Conservation (phyloP, 2,888 invertebrate genomes). For the Agrotis clavis region DNA sequence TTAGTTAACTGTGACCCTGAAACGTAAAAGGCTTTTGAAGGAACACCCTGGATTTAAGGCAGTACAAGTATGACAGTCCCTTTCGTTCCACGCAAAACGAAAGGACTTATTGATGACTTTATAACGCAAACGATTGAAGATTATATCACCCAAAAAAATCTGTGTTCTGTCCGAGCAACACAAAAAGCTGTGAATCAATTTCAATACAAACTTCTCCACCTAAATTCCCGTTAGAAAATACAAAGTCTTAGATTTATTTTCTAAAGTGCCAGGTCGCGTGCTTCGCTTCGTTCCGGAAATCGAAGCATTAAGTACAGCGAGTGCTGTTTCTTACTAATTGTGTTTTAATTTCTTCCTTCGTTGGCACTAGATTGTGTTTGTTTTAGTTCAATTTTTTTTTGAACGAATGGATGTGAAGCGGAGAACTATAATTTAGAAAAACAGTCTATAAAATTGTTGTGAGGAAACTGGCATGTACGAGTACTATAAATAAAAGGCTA, state of each 20-base stretch:
- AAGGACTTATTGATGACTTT: no score
- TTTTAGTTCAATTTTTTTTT: neutral
- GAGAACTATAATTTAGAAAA: neutral
- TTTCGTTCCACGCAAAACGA: no score
- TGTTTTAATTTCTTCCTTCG: conserved; percentile 43
- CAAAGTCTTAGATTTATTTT: conserved; percentile 9
- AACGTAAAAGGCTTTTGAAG: no score
- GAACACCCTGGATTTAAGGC: no score
- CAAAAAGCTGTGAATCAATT: neutral
- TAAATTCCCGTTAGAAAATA: neutral
- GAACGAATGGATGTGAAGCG: neutral
- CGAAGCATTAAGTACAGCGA: conserved; percentile 21
- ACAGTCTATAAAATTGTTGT: no score
- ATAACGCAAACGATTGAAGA: no score
- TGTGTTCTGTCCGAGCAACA: no score
- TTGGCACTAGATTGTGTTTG: conserved; percentile 16
- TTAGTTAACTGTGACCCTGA: no score
- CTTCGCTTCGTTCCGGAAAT: conserved; percentile 36
- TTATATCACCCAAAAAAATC: no score
- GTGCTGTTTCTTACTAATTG: conserved; percentile 36
- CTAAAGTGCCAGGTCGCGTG: conserved; percentile 49
- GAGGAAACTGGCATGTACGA: no score
- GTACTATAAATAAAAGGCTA: no score
- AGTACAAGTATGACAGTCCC: no score
- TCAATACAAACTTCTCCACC: neutral